Base-by-base conservation (phyloP, 1,140 invertebrate genomes). In the Gonioctena quinquepunctata region DNA sequence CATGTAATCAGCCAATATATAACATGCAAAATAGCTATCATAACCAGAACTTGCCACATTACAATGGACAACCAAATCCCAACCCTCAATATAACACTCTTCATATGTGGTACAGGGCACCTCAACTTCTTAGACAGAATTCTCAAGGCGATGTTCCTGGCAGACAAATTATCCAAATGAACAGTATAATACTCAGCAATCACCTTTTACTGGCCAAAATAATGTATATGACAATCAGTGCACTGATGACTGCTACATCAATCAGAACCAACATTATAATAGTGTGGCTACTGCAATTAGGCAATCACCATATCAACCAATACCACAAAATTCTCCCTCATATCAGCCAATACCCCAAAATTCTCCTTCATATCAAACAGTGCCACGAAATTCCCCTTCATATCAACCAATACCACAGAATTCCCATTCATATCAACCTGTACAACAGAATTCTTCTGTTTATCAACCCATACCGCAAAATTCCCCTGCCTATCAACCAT, bases 401-500 rank as follows among this genome's bases (percentile, higher is more conserved):
- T 77, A 77, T 64, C 75, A 77, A 50, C 28, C 50, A 19, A 26
- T 77, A 18, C 73, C 76, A 18, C 68, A 68, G 28, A 77, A 77
- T 65, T 67, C 73, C 33, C 33, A 11, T n/a, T n/a, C n/a, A n/a
- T n/a, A n/a, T n/a, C n/a, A n/a, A n/a, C n/a, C n/a, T n/a, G n/a
- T n/a, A n/a, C n/a, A n/a, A n/a, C n/a, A n/a, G n/a, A n/a, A n/a
- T n/a, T n/a, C n/a, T n/a, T n/a, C n/a, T n/a, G n/a, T n/a, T n/a
- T n/a, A n/a, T n/a, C n/a, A n/a, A n/a, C n/a, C n/a, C 3, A 50
- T 62, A n/a, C n/a, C n/a, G n/a, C n/a, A n/a, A n/a, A n/a, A n/a
- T n/a, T n/a, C n/a, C n/a, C n/a, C n/a, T n/a, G n/a, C 75, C n/a
- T 77, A 77, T 64, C 75, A 77, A 50, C 28, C 50, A 26, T 77